Evolutionary conservation across 2,113 vertebrate genomes (phyloP).

Genomic region (Potamarius usumacintae): DNA sequence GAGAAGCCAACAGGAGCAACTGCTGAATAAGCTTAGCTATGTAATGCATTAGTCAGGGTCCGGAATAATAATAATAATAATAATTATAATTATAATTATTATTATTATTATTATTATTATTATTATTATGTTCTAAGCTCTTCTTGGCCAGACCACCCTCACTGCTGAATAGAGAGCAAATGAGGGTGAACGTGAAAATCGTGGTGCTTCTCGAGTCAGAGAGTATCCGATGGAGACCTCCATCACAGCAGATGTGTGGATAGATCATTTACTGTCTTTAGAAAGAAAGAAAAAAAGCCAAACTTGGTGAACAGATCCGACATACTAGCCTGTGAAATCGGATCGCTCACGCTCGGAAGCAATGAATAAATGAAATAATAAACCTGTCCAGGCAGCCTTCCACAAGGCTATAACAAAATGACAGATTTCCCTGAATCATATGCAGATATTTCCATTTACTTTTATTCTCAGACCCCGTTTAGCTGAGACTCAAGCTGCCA

Average conservation of each 20-base stretch:
- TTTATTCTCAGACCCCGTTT: conserved; percentile 5
- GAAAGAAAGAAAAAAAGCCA: conserved; percentile 51
- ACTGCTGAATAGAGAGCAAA: conserved; percentile 54
- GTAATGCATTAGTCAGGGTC: background rate
- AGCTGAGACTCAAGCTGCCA: background rate
- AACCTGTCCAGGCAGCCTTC: conserved; percentile 61
- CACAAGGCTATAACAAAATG: conserved; percentile 48
- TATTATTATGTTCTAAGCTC: background rate
- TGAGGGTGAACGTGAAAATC: conserved; percentile 59
- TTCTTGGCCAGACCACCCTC: background rate
- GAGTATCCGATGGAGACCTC: conserved; percentile 62
- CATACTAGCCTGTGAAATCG: conserved; percentile 62
- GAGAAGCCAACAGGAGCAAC: background rate
- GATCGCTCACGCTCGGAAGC: conserved; percentile 60
- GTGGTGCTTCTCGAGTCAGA: conserved; percentile 56
- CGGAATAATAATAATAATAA: background rate
- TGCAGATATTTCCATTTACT: conserved; percentile 24
- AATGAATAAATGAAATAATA: conserved; percentile 65
- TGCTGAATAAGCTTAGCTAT: background rate
- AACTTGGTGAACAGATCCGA: conserved; percentile 59
- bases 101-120: background rate
- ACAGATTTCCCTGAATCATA: conserved; percentile 29
- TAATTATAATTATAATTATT: background rate
- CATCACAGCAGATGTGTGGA: conserved; percentile 55
- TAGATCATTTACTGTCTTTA: conserved; percentile 56